Conservation (phyloP, 2,113 vertebrate species). For the Datnioides undecimradiatus region DNA sequence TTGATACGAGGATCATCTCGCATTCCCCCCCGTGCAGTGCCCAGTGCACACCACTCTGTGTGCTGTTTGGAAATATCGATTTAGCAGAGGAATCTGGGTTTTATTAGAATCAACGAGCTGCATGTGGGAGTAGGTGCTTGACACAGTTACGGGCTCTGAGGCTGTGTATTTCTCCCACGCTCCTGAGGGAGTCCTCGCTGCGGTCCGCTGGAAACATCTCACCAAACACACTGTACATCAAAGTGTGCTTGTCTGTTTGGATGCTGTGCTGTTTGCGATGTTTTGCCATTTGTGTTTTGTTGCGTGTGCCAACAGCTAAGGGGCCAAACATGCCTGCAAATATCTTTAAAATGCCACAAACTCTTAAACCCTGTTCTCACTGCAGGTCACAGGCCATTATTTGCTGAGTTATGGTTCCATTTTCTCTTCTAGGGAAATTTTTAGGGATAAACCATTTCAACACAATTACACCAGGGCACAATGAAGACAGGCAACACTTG, state of each 20-base stretch:
- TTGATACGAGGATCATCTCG: neutral
- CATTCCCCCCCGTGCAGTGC: neutral
- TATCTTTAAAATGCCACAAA: neutral
- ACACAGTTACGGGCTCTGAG: constrained; percentile 63
- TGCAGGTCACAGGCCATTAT: neutral
- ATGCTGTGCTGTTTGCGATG: neutral
- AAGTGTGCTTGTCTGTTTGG: constrained; percentile 27
- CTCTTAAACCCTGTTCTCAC: neutral
- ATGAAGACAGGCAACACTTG: neutral
- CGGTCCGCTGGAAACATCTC: constrained; percentile 62
- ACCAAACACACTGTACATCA: constrained; percentile 39
- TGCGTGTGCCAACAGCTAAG: constrained; percentile 17
- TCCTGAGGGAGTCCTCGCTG: constrained; percentile 56
- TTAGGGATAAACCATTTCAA: neutral
- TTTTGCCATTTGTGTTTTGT: constrained; percentile 13
- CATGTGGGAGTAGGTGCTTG: constrained; percentile 76
- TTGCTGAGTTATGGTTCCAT: neutral
- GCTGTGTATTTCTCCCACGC: constrained; percentile 78
- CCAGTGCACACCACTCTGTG: neutral
- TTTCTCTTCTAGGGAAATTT: neutral
- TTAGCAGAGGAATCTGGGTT: constrained; percentile 48
- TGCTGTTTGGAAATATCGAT: constrained; percentile 66
- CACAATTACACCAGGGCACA: neutral
- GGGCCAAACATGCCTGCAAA: constrained; percentile 7
- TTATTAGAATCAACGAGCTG: constrained; percentile 59